Evolutionary conservation across 2,888 invertebrate species (phyloP).

Genomic region (Mythimna vitellina): DNA sequence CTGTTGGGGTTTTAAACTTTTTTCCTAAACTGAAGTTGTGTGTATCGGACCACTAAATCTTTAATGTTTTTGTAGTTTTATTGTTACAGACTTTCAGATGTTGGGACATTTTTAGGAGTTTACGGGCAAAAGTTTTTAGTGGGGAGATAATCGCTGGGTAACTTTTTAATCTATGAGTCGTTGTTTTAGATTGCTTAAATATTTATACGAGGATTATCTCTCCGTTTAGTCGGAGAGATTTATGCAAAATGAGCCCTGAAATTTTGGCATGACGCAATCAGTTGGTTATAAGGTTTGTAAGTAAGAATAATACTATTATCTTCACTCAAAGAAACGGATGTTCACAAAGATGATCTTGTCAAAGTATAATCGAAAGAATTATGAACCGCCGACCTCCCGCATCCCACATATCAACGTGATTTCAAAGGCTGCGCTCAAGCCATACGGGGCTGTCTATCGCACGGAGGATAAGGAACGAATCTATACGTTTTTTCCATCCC

Average conservation of each 20-base stretch:
- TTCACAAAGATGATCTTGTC: constrained; percentile 6
- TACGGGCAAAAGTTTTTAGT: constrained; percentile 47
- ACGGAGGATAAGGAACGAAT: constrained; percentile 48
- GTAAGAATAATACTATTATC: neutral
- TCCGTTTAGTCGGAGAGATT: constrained; percentile 7
- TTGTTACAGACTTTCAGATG: constrained; percentile 49
- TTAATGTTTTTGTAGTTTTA: constrained; percentile 64
- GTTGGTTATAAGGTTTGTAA: neutral
- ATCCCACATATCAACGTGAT: constrained; percentile 52
- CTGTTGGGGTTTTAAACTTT: constrained; percentile 66
- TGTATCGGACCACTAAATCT: constrained; percentile 63
- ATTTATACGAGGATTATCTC: constrained; percentile 30
- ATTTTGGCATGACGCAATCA: neutral
- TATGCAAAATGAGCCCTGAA: neutral
- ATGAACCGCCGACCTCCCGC: constrained; percentile 46
- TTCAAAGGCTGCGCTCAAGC: constrained; percentile 51
- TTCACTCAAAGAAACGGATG: constrained; percentile 2
- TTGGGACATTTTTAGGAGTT: constrained; percentile 47
- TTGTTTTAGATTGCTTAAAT: constrained; percentile 45
- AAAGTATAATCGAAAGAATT: constrained; percentile 48
- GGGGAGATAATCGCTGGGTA: constrained; percentile 44
- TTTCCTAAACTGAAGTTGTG: constrained; percentile 60
- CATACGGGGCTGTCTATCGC: constrained; percentile 51
- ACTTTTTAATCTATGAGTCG: constrained; percentile 46
- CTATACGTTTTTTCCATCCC: constrained; percentile 40